Conservation (phyloP, 2,888 invertebrate genomes). For the Phoenoteleia sp. region DNA sequence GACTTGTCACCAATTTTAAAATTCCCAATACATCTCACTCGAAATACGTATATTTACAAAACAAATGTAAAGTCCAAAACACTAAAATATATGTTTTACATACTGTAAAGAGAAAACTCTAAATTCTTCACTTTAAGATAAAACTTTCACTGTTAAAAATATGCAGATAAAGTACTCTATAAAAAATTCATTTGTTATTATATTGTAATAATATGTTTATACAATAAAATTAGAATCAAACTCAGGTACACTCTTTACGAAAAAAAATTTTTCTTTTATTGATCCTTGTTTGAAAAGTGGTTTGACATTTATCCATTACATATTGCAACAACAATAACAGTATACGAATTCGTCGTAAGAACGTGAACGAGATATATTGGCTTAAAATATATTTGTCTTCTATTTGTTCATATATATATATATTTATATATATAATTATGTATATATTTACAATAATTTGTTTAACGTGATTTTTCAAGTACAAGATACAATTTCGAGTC, state of each 20-base stretch:
- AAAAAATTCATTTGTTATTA: not conserved
- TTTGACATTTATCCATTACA: constrained; percentile 67
- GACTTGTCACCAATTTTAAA: not conserved
- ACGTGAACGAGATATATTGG: constrained; percentile 66
- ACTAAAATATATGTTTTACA: not conserved
- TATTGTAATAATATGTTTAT: not conserved
- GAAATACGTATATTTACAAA: not conserved
- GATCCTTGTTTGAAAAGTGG: constrained; percentile 59
- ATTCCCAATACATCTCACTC: not conserved
- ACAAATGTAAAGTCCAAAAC: not conserved
- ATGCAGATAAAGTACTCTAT: not conserved
- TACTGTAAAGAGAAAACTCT: not conserved
- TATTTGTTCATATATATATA: constrained; percentile 69
- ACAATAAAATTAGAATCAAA: constrained; percentile 18
- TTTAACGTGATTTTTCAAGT: constrained; percentile 60
- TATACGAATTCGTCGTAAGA: constrained; percentile 69
- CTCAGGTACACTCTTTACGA: constrained; percentile 39
- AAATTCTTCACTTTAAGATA: not conserved
- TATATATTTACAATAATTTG: constrained; percentile 75
- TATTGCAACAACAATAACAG: constrained; percentile 71
- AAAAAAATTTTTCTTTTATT: constrained; percentile 62
- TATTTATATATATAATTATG: constrained; percentile 74
- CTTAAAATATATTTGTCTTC: constrained; percentile 69
- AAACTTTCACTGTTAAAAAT: not conserved
- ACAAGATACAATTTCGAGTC: constrained; percentile 71